Evolutionary conservation across 2,888 invertebrate genomes (phyloP).

Genomic region (Dendrolimus pini): DNA sequence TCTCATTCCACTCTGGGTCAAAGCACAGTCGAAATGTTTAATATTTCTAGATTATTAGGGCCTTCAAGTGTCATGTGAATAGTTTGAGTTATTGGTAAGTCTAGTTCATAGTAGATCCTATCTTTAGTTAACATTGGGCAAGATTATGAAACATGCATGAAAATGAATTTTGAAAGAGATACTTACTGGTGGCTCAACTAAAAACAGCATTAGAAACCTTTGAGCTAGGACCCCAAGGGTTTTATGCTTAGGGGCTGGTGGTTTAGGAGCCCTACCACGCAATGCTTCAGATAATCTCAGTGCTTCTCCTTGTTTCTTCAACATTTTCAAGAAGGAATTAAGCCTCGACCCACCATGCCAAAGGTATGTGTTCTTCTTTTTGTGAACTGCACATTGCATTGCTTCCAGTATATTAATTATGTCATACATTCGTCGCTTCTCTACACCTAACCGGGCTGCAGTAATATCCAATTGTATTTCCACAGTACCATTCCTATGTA

Average conservation of each 20-base stretch:
- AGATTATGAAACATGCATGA: slow-evolving; percentile 1
- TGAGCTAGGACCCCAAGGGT: slow-evolving; percentile 82
- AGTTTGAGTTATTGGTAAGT: too few species aligned
- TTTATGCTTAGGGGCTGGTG: slow-evolving; percentile 77
- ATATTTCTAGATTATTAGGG: too few species aligned
- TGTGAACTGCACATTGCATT: slow-evolving; percentile 81
- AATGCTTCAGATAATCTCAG: slow-evolving; percentile 71
- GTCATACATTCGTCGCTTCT: slow-evolving; percentile 83
- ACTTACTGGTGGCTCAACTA: slow-evolving; percentile 79
- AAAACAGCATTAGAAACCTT: slow-evolving; percentile 83
- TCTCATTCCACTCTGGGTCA: too few species aligned
- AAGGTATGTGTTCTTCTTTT: slow-evolving; percentile 80
- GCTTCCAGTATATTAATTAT: slow-evolving; percentile 85
- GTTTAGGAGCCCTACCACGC: slow-evolving; percentile 62
- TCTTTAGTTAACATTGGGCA: neutral
- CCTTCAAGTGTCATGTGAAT: too few species aligned
- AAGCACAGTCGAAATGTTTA: too few species aligned
- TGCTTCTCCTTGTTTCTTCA: slow-evolving; percentile 77
- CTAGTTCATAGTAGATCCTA: too few species aligned
- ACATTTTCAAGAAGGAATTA: slow-evolving; percentile 74
- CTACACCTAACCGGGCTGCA: slow-evolving; percentile 78
- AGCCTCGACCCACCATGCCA: slow-evolving; percentile 83
- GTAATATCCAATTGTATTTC: slow-evolving; percentile 80
- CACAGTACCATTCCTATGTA: slow-evolving; percentile 62
- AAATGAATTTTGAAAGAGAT: slow-evolving; percentile 3